Percentiles rank a stretch among this genome's conserved stretches.
Evolutionary conservation across 37 sponge, comb jelly and placozoan genomes (phyloP).

Genomic region (Aphrocallistes beatrix): DNA sequence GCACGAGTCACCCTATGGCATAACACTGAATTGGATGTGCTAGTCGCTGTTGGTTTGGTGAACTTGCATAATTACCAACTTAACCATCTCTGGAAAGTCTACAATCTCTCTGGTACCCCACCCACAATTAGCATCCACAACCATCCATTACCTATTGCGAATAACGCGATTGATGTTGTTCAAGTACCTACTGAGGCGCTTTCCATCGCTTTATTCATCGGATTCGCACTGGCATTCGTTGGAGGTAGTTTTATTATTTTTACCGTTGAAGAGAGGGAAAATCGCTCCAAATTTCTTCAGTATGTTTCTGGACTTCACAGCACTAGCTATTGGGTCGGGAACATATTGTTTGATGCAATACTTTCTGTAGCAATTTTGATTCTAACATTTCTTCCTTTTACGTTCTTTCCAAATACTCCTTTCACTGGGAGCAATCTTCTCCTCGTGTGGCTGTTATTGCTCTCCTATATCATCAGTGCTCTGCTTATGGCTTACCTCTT

Average conservation of each 20-base stretch:
- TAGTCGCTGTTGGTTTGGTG: constrained; percentile 46
- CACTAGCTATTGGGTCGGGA: constrained; percentile 70
- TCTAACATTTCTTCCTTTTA: constrained; percentile 59
- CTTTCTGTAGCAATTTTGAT: constrained; percentile 47
- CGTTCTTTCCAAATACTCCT: constrained; percentile 53
- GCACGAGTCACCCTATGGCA: constrained; percentile 50
- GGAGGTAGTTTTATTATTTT: constrained; percentile 76
- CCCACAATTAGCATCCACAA: constrained; percentile 35
- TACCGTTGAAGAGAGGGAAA: constrained; percentile 60
- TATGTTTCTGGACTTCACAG: constrained; percentile 76
- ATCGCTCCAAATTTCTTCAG: constrained; percentile 76
- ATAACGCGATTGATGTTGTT: too few species aligned
- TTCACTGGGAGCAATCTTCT: constrained; percentile 34
- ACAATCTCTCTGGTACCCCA: neutral
- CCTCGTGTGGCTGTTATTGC: constrained; percentile 58
- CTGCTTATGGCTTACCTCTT: neutral
- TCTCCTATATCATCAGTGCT: neutral
- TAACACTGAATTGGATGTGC: constrained; percentile 27
- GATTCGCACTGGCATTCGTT: constrained; percentile 71
- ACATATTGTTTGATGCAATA: constrained; percentile 63
- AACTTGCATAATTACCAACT: constrained; percentile 35
- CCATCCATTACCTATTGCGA: constrained; percentile 47
- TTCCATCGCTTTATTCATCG: constrained; percentile 24
- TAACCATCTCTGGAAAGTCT: neutral
- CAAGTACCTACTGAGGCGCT: constrained; percentile 17